Conservation (phyloP, 2,797 vertebrate genomes). For the Cephalopachus bancanus region DNA sequence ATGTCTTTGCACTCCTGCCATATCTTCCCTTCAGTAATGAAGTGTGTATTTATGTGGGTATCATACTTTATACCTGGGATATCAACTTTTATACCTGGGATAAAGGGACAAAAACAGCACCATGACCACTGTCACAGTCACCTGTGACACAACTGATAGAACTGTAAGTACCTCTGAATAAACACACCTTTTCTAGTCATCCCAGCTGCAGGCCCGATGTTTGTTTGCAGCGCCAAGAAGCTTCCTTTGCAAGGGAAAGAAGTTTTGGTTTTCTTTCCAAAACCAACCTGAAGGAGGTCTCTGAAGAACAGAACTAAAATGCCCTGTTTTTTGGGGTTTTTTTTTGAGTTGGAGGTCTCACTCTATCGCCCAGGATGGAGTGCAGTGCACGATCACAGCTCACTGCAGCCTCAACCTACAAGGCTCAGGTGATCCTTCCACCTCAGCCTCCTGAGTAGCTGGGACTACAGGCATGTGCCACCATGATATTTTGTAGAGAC, state of each 20-base stretch:
- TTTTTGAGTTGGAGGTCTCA: no score
- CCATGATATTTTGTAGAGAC: no score
- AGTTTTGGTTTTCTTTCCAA: conserved; percentile 66
- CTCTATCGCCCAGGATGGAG: no score
- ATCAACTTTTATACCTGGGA: not conserved
- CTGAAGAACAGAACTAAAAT: not conserved
- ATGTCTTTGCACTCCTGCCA: no score
- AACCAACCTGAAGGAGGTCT: not conserved
- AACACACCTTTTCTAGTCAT: fast-evolving
- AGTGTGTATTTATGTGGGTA: fast-evolving
- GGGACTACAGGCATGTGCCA: no score
- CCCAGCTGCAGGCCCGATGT: not conserved
- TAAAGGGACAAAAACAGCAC: not conserved
- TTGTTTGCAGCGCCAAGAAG: fast-evolving
- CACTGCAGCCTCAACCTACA: no score
- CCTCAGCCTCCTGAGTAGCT: no score
- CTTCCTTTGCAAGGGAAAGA: not conserved
- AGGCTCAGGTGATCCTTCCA: no score
- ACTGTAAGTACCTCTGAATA: not conserved
- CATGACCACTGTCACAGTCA: fast-evolving
- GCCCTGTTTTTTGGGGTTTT: not conserved
- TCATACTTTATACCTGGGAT: not conserved
- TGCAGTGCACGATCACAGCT: no score
- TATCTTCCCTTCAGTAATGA: not conserved
- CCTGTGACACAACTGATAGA: no score